Evolutionary conservation across 2,888 invertebrate genomes (phyloP), one percentile per base, ranked within the genome.

Genomic region (Euphydryas editha): DNA sequence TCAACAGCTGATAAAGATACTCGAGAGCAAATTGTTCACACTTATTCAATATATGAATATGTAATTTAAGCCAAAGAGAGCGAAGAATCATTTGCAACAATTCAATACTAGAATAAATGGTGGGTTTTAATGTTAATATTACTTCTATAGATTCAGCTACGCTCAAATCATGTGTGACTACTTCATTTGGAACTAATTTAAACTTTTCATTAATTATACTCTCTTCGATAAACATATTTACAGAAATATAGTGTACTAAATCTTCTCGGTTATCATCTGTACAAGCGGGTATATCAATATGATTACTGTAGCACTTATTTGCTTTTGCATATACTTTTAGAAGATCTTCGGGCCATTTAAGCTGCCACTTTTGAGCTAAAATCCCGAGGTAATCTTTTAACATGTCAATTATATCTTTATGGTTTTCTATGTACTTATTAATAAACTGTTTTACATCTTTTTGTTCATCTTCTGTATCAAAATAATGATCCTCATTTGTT

Each of bases 371-470:
- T 7, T 84, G 85, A 10, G 94, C 88, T 60, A 96, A 82, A 72
- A 93, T 88, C 75, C 87, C 86, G 0, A 95, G 90, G 78, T 93
- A 95, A 61, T 94, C 94, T 70, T 94, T 94, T 10, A 96, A 82
- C 73, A 95, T 91, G 59, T 94, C 93, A 72, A 94, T 93, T 2
- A 94, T 93, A 78, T 95, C 94, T 73, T 87, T 89, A 75, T 88
- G 90, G 54, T 87, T 87, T 74, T 94, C 93, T 71, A 94, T 92
- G 74, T 94, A 94, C 76, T 94, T 90, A 62, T 87, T 91, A 75
- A 96, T 94, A 75, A 96, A 95, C 58, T 87, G 84, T 70, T 93
- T 91, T 0, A 96, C 95, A 82, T 96, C 95, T 57, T 85, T 86
- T 70, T 87, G 91, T 90, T 96, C 96, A 59, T 82, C 80, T 44